These are phyloP conservation scores for Oophaga sylvatica DNA, from an alignment of 2,797 vertebrate species.

Conservation along the genomic window DNA sequence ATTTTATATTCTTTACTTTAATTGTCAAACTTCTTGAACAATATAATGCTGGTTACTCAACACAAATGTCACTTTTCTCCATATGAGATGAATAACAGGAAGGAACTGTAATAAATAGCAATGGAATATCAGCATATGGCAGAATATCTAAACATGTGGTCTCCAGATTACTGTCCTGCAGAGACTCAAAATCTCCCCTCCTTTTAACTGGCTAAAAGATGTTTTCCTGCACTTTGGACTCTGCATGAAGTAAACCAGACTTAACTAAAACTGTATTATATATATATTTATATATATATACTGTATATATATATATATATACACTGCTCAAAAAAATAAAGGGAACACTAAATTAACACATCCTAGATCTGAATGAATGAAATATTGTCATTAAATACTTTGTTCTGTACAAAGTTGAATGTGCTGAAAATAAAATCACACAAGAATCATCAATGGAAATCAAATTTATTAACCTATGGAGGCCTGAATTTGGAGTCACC, in stretches of 20 bases:
- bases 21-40: neutral
- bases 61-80: neutral
- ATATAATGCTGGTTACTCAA: neutral
- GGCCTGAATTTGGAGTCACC: no score
- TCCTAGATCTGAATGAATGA: no score
- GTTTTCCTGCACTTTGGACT: neutral
- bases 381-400: no score
- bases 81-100: conserved; percentile 15
- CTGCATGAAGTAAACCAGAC: neutral
- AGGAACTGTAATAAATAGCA: conserved; percentile 19
- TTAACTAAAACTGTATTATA: neutral
- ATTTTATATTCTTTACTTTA: neutral
- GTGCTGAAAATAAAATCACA: no score
- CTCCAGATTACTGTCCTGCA: conserved; percentile 22
- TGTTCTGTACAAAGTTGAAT: no score
- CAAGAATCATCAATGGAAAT: no score
- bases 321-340: no score
- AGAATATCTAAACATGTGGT: conserved; percentile 38
- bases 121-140: conserved; percentile 27
- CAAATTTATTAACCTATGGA: no score
- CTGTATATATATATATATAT: no score
- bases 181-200: conserved; percentile 4
- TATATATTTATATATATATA: no score
- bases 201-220: neutral
- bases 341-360: no score